A percentile compares a stretch with the other conserved stretches of the same genome.
Evolutionary conservation across 1,140 invertebrate genomes (phyloP).

Genomic region (Nasonia vitripennis): DNA sequence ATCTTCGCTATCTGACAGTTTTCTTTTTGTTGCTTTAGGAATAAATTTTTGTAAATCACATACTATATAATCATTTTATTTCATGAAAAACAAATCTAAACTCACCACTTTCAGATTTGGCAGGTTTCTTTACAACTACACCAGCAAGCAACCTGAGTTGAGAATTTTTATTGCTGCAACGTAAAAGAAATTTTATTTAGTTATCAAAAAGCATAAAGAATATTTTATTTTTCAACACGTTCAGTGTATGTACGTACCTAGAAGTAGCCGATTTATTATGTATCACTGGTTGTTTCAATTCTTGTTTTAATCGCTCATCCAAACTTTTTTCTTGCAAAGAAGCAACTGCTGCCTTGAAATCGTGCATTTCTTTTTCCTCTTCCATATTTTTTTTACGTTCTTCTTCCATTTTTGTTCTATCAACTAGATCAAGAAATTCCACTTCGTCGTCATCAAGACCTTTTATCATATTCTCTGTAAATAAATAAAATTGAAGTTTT

Average conservation of each 20-base stretch:
- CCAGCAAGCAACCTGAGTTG: slow-evolving; percentile 79
- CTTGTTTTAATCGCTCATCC: slow-evolving; percentile 79
- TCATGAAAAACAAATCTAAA: slow-evolving; percentile 8
- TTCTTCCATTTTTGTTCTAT: slow-evolving; percentile 88
- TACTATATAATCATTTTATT: not conserved
- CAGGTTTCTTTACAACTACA: slow-evolving; percentile 77
- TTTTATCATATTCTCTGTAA: slow-evolving; percentile 94
- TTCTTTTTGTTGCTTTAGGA: slow-evolving; percentile 75
- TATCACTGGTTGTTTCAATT: slow-evolving; percentile 72
- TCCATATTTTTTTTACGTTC: slow-evolving; percentile 87
- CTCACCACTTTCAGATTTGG: slow-evolving; percentile 74
- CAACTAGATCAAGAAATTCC: slow-evolving; percentile 92
- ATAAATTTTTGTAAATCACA: not conserved
- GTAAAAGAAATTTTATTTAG: slow-evolving; percentile 45
- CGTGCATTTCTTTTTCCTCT: slow-evolving; percentile 87
- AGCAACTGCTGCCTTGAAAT: slow-evolving; percentile 88
- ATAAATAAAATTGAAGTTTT: not conserved
- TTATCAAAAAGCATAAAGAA: not conserved
- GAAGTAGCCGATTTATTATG: slow-evolving; percentile 61
- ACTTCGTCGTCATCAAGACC: slow-evolving; percentile 96
- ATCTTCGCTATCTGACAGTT: slow-evolving; percentile 76
- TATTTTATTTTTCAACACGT: not conserved
- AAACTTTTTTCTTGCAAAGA: slow-evolving; percentile 84
- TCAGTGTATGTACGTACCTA: slow-evolving; percentile 29
- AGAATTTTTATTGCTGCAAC: slow-evolving; percentile 67